Conservation (phyloP, 35 echinoderm and acorn worm genomes). For the Lytechinus variegatus region DNA sequence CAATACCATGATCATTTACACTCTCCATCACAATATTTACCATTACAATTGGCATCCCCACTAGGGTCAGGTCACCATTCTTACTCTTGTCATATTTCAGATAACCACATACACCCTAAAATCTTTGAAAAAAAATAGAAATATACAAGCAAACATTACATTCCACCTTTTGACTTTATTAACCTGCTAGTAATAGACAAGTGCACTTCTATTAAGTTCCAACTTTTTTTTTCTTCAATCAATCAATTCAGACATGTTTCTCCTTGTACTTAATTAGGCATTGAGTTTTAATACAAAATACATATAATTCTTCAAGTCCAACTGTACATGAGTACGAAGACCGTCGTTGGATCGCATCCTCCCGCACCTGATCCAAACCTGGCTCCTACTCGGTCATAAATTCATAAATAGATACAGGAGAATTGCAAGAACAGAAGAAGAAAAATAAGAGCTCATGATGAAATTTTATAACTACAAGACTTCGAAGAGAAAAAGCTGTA, state of each 20-base stretch:
- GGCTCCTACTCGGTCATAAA: background rate
- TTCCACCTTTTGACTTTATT: constrained; percentile 47
- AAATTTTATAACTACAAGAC: constrained; percentile 21
- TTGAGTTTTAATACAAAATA: constrained; percentile 54
- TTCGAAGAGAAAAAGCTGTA: constrained; percentile 48
- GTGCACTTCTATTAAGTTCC: constrained; percentile 56
- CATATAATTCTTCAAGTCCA: constrained; percentile 54
- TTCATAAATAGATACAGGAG: constrained; percentile 48
- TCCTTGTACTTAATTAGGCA: constrained; percentile 50
- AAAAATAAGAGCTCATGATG: constrained; percentile 29
- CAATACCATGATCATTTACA: no score
- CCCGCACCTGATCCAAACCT: background rate
- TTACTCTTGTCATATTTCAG: background rate
- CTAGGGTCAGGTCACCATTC: background rate
- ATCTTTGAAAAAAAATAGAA: background rate
- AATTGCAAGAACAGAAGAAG: constrained; percentile 21
- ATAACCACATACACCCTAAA: background rate
- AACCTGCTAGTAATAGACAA: constrained; percentile 51
- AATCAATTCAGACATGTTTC: constrained; percentile 35
- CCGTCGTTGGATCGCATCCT: background rate
- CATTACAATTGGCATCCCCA: background rate
- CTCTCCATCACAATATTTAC: background rate
- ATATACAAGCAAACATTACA: constrained; percentile 14
- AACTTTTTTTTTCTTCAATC: constrained; percentile 29
- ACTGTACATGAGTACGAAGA: constrained; percentile 31